Conservation (phyloP, 2,797 vertebrate species). For the Cryptoblepharus egeriae region DNA sequence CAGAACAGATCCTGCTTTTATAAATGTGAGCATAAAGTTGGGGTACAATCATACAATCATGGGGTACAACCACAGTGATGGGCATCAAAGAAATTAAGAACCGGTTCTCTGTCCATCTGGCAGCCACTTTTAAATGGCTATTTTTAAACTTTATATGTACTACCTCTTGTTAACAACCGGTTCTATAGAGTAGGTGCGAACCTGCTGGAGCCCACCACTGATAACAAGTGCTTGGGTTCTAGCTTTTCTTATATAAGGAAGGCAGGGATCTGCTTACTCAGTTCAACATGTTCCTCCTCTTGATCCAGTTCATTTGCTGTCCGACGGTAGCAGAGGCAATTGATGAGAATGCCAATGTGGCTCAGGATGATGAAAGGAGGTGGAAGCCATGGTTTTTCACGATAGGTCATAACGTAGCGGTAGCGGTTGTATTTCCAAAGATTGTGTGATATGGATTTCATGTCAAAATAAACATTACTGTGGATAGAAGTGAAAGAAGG, state of each 20-base stretch:
- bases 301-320: slow-evolving; percentile 74
- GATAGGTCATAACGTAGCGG: slow-evolving; percentile 95
- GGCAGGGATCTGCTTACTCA: slow-evolving; percentile 84
- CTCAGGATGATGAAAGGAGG: slow-evolving; percentile 91
- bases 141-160: too few relatives aligned
- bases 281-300: slow-evolving; percentile 83
- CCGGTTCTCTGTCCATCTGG: too few relatives aligned
- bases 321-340: slow-evolving; percentile 75
- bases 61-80: too few relatives aligned
- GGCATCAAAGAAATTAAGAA: too few relatives aligned
- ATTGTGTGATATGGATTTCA: slow-evolving; percentile 90
- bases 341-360: slow-evolving; percentile 82
- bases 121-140: too few relatives aligned
- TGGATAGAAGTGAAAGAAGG: slow-evolving; percentile 27
- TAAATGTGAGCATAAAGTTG: neutral
- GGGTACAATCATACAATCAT: too few relatives aligned
- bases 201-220: too few relatives aligned
- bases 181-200: too few relatives aligned
- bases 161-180: too few relatives aligned
- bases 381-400: slow-evolving; percentile 92
- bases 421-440: slow-evolving; percentile 98
- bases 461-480: slow-evolving; percentile 93
- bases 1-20: neutral
- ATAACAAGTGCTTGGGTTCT: neutral
- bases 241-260: neutral